phyloP scores from a whole-genome alignment of 1,140 invertebrate species.

The Oreohelix idahoensis region DNA sequence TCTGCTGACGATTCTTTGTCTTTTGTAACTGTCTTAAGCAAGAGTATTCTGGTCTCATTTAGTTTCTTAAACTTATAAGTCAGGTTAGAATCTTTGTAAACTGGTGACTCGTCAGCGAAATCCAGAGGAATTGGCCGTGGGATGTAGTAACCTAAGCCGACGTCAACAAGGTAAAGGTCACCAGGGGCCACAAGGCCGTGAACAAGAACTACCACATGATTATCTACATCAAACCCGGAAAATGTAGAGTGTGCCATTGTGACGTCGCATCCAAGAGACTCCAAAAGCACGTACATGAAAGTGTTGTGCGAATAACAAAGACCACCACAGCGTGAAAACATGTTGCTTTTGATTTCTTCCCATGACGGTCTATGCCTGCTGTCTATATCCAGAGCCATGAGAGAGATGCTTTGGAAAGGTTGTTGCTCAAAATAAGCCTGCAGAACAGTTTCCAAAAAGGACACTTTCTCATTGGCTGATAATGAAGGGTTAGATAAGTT shows the following conservation, averaged over 20 bases:
- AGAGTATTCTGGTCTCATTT: background rate
- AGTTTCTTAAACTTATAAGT: slow-evolving; percentile 11
- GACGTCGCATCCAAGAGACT: background rate
- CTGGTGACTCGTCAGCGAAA: background rate
- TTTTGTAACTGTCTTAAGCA: background rate
- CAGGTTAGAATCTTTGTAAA: background rate
- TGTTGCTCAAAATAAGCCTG: background rate
- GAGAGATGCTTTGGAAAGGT: slow-evolving; percentile 16
- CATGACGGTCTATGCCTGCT: background rate
- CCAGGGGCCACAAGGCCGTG: background rate
- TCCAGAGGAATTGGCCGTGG: background rate
- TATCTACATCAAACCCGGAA: background rate
- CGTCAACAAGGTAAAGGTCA: background rate
- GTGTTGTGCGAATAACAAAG: slow-evolving; percentile 7
- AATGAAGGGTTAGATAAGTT: background rate
- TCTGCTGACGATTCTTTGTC: background rate
- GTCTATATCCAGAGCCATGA: background rate
- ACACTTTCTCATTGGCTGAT: background rate
- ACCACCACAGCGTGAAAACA: background rate
- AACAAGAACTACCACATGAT: background rate
- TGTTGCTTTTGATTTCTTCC: slow-evolving; percentile 4
- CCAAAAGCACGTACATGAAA: background rate
- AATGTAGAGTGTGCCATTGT: background rate
- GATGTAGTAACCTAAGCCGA: background rate
- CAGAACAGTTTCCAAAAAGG: background rate